Conservation (phyloP, 2,797 vertebrate species). For the Threskiornis aethiopicus region DNA sequence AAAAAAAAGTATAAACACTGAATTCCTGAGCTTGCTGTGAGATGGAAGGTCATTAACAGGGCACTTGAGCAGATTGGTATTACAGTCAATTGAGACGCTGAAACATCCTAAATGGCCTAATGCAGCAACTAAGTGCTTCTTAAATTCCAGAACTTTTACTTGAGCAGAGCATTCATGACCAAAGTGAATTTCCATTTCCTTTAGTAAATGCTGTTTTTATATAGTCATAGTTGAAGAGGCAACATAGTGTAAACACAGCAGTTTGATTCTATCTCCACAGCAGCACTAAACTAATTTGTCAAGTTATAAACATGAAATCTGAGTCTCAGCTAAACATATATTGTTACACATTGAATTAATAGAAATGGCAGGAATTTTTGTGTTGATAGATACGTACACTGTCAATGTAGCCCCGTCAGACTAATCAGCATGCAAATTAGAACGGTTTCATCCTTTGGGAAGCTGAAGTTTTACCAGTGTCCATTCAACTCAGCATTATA, state of each 20-base stretch:
- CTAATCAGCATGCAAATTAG: neutral
- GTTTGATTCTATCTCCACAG: slow-evolving; percentile 60
- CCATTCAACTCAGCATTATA: neutral
- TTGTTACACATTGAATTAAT: slow-evolving; percentile 47
- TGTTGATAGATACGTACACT: neutral
- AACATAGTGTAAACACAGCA: slow-evolving; percentile 62
- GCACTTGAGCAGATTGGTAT: slow-evolving; percentile 84
- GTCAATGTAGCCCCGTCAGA: neutral
- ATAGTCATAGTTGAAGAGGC: slow-evolving; percentile 49
- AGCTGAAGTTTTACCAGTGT: neutral
- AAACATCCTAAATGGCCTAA: slow-evolving; percentile 86
- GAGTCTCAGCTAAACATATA: slow-evolving; percentile 45
- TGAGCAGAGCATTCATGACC: slow-evolving; percentile 71
- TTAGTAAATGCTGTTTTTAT: slow-evolving; percentile 68
- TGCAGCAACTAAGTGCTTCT: slow-evolving; percentile 88
- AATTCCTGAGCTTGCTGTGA: slow-evolving; percentile 80
- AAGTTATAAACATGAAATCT: slow-evolving; percentile 62
- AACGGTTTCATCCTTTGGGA: neutral
- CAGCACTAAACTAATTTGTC: slow-evolving; percentile 69
- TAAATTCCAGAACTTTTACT: slow-evolving; percentile 87
- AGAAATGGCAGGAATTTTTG: slow-evolving; percentile 18
- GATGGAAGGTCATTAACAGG: slow-evolving; percentile 87
- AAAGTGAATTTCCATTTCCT: slow-evolving; percentile 79
- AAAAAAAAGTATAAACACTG: slow-evolving; percentile 75
- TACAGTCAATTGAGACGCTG: slow-evolving; percentile 85